Percentiles rank a stretch among this genome's conserved stretches.
These are phyloP conservation scores for Sinosuthora webbiana DNA, from an alignment of 2,113 vertebrate genomes.

Conservation along the genomic window DNA sequence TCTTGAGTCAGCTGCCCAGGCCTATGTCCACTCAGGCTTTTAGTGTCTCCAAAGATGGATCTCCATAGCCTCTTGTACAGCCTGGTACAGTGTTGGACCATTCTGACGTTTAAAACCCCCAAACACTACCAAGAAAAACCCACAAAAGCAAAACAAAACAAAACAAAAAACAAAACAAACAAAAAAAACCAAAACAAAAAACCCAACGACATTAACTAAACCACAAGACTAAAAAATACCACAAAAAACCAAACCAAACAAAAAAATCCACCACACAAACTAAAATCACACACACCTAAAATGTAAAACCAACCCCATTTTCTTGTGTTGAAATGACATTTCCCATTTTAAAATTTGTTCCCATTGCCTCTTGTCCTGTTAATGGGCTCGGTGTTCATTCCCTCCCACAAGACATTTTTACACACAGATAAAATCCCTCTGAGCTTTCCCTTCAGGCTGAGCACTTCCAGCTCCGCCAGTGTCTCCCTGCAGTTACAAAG, in stretches of 20 bases:
- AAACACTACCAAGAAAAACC: neutral
- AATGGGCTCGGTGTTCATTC: neutral
- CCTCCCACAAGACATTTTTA: neutral
- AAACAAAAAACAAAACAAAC: neutral
- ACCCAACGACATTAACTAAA: neutral
- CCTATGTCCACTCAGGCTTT: neutral
- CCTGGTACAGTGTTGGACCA: neutral
- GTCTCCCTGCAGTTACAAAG: neutral
- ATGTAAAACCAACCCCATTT: fast-evolving
- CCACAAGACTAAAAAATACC: neutral
- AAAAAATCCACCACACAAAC: too few relatives aligned
- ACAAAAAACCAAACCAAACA: neutral
- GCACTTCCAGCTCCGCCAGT: neutral
- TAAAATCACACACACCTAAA: too few relatives aligned
- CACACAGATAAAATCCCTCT: fast-evolving
- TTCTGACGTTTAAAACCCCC: neutral
- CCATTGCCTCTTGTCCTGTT: neutral
- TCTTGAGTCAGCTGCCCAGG: neutral
- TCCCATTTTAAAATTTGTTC: neutral
- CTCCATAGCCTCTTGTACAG: neutral
- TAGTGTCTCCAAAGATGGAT: neutral
- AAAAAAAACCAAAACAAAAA: neutral
- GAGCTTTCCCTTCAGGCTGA: neutral
- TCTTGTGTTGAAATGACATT: neutral
- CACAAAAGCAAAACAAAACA: neutral